Base-by-base conservation (phyloP, 2,888 invertebrate genomes). In the Ganaspis brasiliensis region DNA sequence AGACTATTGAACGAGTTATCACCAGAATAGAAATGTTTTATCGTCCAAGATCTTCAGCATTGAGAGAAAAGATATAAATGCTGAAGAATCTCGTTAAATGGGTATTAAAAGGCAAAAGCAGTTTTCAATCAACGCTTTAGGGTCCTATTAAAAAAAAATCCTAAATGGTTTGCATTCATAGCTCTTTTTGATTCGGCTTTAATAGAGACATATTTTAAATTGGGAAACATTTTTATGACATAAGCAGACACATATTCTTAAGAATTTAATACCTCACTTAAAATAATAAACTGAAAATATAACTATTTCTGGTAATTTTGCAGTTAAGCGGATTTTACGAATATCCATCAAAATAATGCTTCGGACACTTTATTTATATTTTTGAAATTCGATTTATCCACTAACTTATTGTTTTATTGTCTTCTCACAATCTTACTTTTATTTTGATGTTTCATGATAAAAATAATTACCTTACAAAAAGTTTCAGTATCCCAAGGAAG, bases 401-500 rank as follows among this genome's bases (percentile, higher is more conserved):
- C n/a, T n/a, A n/a, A n/a, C n/a, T n/a, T n/a, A n/a, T n/a, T n/a
- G n/a, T n/a, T n/a, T n/a, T n/a, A n/a, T n/a, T n/a, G n/a, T n/a
- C n/a, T n/a, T n/a, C n/a, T 45, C 14, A 45, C 19, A 5, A n/a
- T n/a, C n/a, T n/a, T n/a, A n/a, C n/a, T 8, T 8, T 9, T 5
- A 35, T 61, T 19, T 40, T 21, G 0, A 63, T 37, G 24, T 31
- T 9, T 35, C 24, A 55, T 16, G 24, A 35, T 2, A 63, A 1
- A 63, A 75, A 21, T 19, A 4, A 67, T 93, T 89, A 98, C 98
- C 92, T 97, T 94, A 89, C 95, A 96, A 56, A 99, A 94, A 1
- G 98, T 96, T 56, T 98, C 96, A 84, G 94, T 93, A 91, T 99
- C 99, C 98, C 99, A 99, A 2, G 99, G 99, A 85, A 98, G 92